Evolutionary conservation across 2,888 invertebrate genomes (phyloP), one percentile per base, ranked within the genome.

Genomic region (Villa cingulata): DNA sequence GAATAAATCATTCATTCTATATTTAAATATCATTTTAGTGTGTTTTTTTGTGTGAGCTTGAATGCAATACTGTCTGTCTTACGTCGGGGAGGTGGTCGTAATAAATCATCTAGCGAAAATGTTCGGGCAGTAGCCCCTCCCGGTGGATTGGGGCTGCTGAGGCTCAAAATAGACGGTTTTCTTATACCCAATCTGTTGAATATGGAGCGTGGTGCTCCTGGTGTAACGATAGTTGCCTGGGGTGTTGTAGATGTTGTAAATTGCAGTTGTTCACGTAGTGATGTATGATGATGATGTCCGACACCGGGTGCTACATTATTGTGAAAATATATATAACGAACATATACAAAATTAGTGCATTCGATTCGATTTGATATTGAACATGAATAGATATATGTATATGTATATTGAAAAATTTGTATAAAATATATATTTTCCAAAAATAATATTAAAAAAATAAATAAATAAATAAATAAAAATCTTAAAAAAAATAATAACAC

Each of bases 71-170:
- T 58, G 61, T 60, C 62, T 65, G 71, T 77, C 81, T 83, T 83
- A 83, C 83, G 83, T 81, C 81, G 79, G 71, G 80, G 79, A 74
- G 79, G 80, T 72, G 83, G 81, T 76, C 83, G 81, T 76, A 86
- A 81, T 73, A 86, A 80, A 81, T 86, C 85, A 78, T 86, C 86
- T 77, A 85, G 79, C 78, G 84, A 85, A 78, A 85, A 85, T 70
- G 86, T 85, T 74, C 85, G 78, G 70, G 81, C 80, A 70, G 82
- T 78, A 62, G 77, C 74, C 70, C 78, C 77, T 58, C 72, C 71
- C 58, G 69, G 58, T 56, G 63, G 62, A 59, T 65, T 64, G 73
- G 76, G 74, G 72, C 79, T 75, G 78, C 82, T 79, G 72, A 83
- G 79, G 74, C 83, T 83, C 72, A 85, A 76, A 73, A 85, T 79